phyloP scores from a whole-genome alignment of 2,888 invertebrate genomes.

The Athalia circularis region DNA sequence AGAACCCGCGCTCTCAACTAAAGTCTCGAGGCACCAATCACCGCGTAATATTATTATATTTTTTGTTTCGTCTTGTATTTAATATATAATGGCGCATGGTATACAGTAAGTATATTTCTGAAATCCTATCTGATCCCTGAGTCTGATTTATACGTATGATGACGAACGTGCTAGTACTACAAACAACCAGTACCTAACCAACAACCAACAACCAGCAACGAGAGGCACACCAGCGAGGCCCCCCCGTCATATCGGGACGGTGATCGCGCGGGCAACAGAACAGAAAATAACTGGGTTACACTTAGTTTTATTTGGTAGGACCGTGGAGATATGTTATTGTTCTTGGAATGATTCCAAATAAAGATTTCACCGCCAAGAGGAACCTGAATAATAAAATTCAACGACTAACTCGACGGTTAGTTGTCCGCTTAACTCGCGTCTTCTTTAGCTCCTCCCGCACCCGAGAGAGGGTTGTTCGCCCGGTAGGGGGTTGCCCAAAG shows the following conservation, averaged over 20 bases:
- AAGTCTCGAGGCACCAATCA: conserved; percentile 29
- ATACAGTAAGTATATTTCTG: conserved; percentile 67
- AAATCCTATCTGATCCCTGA: conserved; percentile 72
- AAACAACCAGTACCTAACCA: conserved; percentile 63
- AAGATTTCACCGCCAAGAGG: conserved; percentile 71
- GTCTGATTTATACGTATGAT: conserved; percentile 73
- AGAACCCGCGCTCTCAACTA: background rate
- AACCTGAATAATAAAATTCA: conserved; percentile 72
- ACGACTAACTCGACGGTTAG: conserved; percentile 58
- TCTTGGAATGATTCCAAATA: conserved; percentile 74
- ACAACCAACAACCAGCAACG: conserved; percentile 60
- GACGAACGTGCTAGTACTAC: conserved; percentile 73
- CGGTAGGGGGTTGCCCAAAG: conserved; percentile 35
- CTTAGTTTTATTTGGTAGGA: conserved; percentile 71
- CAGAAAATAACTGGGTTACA: conserved; percentile 74
- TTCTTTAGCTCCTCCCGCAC: background rate
- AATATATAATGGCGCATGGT: conserved; percentile 67
- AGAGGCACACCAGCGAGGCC: conserved; percentile 29
- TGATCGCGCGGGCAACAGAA: conserved; percentile 58
- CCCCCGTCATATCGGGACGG: conserved; percentile 67
- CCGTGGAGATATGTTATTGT: conserved; percentile 70
- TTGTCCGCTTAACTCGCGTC: conserved; percentile 60
- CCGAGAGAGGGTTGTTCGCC: conserved; percentile 30
- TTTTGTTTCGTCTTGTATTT: conserved; percentile 3
- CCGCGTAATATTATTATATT: background rate